These are phyloP conservation scores for Brachymystax lenok DNA, from an alignment of 2,797 vertebrate genomes.

Conservation along the genomic window DNA sequence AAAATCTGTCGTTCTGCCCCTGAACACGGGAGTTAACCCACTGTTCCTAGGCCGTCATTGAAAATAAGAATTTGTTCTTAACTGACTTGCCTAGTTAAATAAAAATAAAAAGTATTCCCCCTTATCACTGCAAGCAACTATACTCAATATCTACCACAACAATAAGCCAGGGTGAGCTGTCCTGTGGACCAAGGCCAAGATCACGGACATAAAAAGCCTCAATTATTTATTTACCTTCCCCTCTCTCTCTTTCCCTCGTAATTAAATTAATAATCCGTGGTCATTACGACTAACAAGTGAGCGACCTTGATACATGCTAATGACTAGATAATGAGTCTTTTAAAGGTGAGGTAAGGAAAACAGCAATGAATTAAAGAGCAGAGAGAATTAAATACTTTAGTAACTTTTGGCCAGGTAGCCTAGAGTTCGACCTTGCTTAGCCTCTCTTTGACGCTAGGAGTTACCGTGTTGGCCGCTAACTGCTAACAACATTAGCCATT, in stretches of 20 bases:
- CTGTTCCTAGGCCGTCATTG: too few species aligned
- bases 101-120: too few species aligned
- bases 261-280: constrained; percentile 2
- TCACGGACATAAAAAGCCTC: constrained; percentile 9
- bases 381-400: background rate
- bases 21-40: too few species aligned
- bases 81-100: too few species aligned
- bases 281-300: background rate
- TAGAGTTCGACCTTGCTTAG: background rate
- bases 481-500: background rate
- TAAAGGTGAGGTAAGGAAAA: background rate
- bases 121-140: background rate
- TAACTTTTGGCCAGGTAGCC: background rate
- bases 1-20: too few species aligned
- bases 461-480: background rate
- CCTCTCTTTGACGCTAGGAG: background rate
- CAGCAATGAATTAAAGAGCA: background rate
- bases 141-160: background rate
- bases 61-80: too few species aligned
- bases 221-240: background rate
- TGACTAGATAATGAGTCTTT: background rate
- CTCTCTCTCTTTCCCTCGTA: background rate
- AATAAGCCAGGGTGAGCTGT: background rate
- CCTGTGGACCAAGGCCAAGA: constrained; percentile 5
- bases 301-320: background rate